These are phyloP conservation scores for Agriopis marginaria DNA, from an alignment of 2,888 invertebrate genomes.

Conservation along the genomic window DNA sequence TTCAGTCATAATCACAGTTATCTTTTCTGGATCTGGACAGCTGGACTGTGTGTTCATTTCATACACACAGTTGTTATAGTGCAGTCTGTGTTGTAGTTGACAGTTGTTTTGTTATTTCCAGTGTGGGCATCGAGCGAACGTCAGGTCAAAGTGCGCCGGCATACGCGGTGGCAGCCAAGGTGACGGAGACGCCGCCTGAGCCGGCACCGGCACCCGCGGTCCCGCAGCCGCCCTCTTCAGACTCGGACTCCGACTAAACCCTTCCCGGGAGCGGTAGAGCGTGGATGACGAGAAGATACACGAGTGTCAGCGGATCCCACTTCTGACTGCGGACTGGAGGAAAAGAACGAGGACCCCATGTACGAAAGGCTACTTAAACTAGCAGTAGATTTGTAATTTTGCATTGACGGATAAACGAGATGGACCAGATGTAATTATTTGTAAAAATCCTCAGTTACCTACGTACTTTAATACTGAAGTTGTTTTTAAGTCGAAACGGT, in stretches of 20 bases:
- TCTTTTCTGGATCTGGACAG: too few relatives aligned
- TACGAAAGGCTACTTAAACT: neutral
- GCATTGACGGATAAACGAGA: neutral
- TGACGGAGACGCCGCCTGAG: conserved; percentile 49
- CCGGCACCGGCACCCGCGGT: conserved; percentile 51
- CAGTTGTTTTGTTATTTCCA: conserved; percentile 45
- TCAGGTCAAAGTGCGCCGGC: conserved; percentile 72
- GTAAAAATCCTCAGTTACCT: neutral
- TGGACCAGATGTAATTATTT: neutral
- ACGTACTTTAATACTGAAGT: neutral
- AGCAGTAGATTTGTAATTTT: neutral
- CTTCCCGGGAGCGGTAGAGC: neutral
- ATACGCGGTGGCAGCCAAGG: conserved; percentile 68
- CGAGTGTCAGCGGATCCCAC: neutral
- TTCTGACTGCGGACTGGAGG: neutral
- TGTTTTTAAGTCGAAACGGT: neutral
- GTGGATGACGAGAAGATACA: neutral
- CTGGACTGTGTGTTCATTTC: too few relatives aligned
- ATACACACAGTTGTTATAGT: too few relatives aligned
- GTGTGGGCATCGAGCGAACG: conserved; percentile 95
- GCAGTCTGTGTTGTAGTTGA: neutral
- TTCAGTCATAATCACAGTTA: too few relatives aligned
- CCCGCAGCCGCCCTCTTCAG: conserved; percentile 72
- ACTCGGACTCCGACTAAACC: conserved; percentile 76
- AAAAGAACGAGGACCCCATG: conserved; percentile 4